Percentiles rank a stretch among this genome's conserved stretches.
These are phyloP conservation scores for Melanophora roralis DNA, from an alignment of 2,888 invertebrate genomes.

Conservation along the genomic window DNA sequence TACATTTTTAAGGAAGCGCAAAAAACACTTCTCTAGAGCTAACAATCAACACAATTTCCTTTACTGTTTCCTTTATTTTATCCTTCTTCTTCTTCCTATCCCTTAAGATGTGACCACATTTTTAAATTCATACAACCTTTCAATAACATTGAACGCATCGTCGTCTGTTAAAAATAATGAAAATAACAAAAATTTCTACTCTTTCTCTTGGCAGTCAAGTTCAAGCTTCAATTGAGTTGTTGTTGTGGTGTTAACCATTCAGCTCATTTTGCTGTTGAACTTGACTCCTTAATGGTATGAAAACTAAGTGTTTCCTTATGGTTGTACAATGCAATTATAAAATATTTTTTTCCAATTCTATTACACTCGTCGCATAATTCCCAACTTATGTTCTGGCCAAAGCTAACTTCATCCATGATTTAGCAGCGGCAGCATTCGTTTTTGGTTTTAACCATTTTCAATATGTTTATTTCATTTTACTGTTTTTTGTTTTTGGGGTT, in stretches of 20 bases:
- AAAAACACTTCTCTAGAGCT: conserved; percentile 23
- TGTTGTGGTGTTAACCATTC: conserved; percentile 12
- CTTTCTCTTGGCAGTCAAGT: not conserved
- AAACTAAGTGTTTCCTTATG: conserved; percentile 56
- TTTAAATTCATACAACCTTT: conserved; percentile 58
- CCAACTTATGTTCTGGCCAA: conserved; percentile 48
- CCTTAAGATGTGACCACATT: conserved; percentile 50
- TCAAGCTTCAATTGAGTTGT: not conserved
- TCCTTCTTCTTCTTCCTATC: not conserved
- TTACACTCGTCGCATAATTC: not conserved
- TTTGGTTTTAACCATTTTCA: conserved; percentile 67
- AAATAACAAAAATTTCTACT: not conserved
- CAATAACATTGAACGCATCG: conserved; percentile 57
- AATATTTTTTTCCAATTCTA: conserved; percentile 14
- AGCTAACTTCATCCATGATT: conserved; percentile 70
- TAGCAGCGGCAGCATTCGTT: conserved; percentile 70
- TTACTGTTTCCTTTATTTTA: not conserved
- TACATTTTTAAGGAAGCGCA: not conserved
- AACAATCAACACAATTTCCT: conserved; percentile 60
- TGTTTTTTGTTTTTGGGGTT: conserved; percentile 1
- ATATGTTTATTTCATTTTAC: conserved; percentile 39
- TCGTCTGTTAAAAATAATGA: conserved; percentile 10
- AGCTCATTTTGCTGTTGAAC: conserved; percentile 32
- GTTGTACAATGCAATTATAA: conserved; percentile 71
- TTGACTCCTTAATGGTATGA: conserved; percentile 41